phyloP scores from a whole-genome alignment of 2,797 vertebrate genomes.

The Lutjanus argentimaculatus region DNA sequence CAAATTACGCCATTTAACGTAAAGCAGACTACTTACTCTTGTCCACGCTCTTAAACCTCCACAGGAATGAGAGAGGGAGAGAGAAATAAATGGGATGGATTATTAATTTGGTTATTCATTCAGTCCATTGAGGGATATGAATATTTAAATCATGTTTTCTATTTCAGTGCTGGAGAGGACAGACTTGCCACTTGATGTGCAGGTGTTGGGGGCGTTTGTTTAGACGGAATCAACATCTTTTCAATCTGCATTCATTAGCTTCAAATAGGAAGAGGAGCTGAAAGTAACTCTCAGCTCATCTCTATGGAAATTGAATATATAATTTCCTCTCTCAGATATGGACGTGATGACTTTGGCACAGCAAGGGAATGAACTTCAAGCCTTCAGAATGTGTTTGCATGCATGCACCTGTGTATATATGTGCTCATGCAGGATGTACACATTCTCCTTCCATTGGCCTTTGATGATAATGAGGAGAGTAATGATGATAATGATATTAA shows the following conservation, averaged over 20 bases:
- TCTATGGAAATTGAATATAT: constrained; percentile 79
- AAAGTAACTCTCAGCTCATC: constrained; percentile 74
- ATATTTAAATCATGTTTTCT: constrained; percentile 75
- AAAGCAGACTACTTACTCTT: constrained; percentile 60
- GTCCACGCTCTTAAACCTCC: constrained; percentile 47
- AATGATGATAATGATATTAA: constrained; percentile 44
- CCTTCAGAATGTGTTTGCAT: neutral
- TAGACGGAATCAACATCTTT: constrained; percentile 70
- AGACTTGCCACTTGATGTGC: constrained; percentile 58
- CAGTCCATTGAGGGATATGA: constrained; percentile 41
- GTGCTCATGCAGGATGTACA: constrained; percentile 18
- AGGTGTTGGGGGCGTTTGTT: constrained; percentile 73
- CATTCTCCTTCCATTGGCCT: constrained; percentile 25
- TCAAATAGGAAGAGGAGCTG: constrained; percentile 66
- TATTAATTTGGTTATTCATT: constrained; percentile 66
- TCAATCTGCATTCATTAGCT: constrained; percentile 80
- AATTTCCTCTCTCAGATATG: constrained; percentile 66
- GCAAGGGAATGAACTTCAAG: constrained; percentile 13
- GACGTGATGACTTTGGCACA: constrained; percentile 39
- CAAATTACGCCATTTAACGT: constrained; percentile 73
- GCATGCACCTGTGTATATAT: neutral
- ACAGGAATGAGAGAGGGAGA: constrained; percentile 22
- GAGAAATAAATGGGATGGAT: constrained; percentile 48
- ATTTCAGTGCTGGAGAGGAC: constrained; percentile 58
- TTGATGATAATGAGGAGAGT: constrained; percentile 52